Evolutionary conservation across 2,888 invertebrate genomes (phyloP).

Genomic region (Chironomus tentans): DNA sequence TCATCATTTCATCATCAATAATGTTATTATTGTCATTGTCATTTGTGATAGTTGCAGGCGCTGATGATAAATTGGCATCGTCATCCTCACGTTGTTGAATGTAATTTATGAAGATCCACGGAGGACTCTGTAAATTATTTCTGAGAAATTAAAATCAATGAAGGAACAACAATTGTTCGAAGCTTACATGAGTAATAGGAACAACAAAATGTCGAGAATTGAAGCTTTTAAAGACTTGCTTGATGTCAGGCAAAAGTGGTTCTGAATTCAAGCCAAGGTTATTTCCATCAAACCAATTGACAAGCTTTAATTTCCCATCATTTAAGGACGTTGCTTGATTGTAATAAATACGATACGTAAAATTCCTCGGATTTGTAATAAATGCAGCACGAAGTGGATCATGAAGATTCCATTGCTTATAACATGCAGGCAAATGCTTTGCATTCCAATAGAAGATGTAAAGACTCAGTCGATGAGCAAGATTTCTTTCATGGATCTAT

Average conservation of each 20-base stretch:
- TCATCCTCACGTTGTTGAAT: not conserved
- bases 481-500: conserved; percentile 34
- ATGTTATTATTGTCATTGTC: not conserved
- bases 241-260: conserved; percentile 54
- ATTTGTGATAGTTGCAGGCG: too few relatives aligned
- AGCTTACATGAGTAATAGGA: conserved; percentile 61
- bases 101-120: conserved; percentile 66
- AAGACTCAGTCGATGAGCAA: conserved; percentile 40
- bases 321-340: conserved; percentile 57
- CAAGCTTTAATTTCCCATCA: conserved; percentile 49
- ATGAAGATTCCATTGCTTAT: conserved; percentile 33
- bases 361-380: conserved; percentile 51
- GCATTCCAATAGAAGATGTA: conserved; percentile 63
- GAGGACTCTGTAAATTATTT: conserved; percentile 49
- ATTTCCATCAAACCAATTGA: conserved; percentile 63
- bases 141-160: not conserved
- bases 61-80: not conserved
- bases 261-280: conserved; percentile 51
- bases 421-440: conserved; percentile 48
- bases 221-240: conserved; percentile 56
- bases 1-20: not conserved
- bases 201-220: conserved; percentile 54
- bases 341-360: conserved; percentile 52
- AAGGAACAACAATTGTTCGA: not conserved
- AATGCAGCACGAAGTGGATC: conserved; percentile 50